A percentile compares a stretch with the other conserved stretches of the same genome.
These are phyloP conservation scores for Antheraea pernyi DNA, from an alignment of 1,140 invertebrate species.

Conservation along the genomic window DNA sequence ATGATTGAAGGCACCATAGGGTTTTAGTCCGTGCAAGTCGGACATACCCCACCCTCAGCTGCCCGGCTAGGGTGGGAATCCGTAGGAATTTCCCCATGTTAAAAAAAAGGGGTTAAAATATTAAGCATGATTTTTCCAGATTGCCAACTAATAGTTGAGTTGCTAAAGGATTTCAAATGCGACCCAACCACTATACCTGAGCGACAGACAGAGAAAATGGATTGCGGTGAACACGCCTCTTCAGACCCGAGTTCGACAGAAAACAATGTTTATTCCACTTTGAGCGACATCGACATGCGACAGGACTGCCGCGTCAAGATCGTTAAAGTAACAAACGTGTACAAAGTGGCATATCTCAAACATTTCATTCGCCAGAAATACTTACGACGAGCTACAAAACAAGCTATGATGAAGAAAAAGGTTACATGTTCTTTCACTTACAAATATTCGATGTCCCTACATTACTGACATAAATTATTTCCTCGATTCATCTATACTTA, in stretches of 20 bases:
- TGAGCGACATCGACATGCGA: constrained; percentile 40
- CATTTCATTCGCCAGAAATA: constrained; percentile 66
- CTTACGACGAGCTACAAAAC: constrained; percentile 51
- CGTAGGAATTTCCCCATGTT: too few relatives aligned
- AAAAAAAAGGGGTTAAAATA: not conserved
- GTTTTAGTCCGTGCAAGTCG: too few relatives aligned
- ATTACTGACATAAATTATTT: too few relatives aligned
- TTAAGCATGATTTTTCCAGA: constrained; percentile 40
- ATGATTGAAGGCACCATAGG: too few relatives aligned
- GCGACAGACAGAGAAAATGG: constrained; percentile 28
- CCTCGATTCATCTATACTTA: constrained; percentile 12
- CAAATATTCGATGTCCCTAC: not conserved
- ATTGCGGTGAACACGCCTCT: constrained; percentile 28
- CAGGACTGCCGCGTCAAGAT: constrained; percentile 62
- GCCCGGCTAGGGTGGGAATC: too few relatives aligned
- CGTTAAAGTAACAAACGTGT: constrained; percentile 68
- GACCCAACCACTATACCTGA: constrained; percentile 31
- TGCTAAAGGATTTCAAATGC: constrained; percentile 52
- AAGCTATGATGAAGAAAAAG: constrained; percentile 64
- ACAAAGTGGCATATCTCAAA: constrained; percentile 65
- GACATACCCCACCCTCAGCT: too few relatives aligned
- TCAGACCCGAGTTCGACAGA: constrained; percentile 28
- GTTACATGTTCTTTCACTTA: constrained; percentile 29
- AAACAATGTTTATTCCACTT: constrained; percentile 47
- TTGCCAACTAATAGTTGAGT: constrained; percentile 45